Evolutionary conservation across 2,888 invertebrate species (phyloP).

Genomic region (Gortyna flavago): DNA sequence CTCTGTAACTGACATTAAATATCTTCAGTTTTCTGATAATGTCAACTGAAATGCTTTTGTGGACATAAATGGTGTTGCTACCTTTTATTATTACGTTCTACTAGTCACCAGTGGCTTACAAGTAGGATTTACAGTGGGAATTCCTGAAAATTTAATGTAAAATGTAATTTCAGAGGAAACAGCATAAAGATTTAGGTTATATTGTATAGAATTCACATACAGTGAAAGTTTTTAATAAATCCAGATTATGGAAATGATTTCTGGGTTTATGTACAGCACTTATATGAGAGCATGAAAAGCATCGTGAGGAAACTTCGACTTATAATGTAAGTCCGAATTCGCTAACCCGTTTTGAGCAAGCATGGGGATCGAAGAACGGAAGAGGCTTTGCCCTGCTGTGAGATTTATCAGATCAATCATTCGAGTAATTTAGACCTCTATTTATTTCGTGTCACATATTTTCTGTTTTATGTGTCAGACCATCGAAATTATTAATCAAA

Average conservation of each 20-base stretch:
- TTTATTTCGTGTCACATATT: background rate
- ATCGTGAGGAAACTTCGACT: background rate
- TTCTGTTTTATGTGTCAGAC: background rate
- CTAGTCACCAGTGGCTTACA: slow-evolving; percentile 34
- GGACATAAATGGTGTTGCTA: slow-evolving; percentile 46
- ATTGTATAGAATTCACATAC: background rate
- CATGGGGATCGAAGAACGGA: background rate
- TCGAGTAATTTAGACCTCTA: background rate
- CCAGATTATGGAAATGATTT: background rate
- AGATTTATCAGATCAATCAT: background rate
- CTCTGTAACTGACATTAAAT: slow-evolving; percentile 50
- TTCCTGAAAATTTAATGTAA: slow-evolving; percentile 13
- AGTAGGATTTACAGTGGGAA: slow-evolving; percentile 35
- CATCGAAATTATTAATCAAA: background rate
- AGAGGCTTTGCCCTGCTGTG: background rate
- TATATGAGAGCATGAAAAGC: background rate
- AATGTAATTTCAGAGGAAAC: background rate
- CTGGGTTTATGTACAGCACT: background rate
- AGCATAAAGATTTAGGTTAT: background rate
- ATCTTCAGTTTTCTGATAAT: slow-evolving; percentile 53
- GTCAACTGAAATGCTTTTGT: slow-evolving; percentile 42
- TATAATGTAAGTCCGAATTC: background rate
- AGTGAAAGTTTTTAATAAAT: background rate
- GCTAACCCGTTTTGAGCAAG: background rate
- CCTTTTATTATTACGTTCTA: slow-evolving; percentile 42